Conservation (phyloP, 2,113 vertebrate genomes). For the Neotoma lepida region DNA sequence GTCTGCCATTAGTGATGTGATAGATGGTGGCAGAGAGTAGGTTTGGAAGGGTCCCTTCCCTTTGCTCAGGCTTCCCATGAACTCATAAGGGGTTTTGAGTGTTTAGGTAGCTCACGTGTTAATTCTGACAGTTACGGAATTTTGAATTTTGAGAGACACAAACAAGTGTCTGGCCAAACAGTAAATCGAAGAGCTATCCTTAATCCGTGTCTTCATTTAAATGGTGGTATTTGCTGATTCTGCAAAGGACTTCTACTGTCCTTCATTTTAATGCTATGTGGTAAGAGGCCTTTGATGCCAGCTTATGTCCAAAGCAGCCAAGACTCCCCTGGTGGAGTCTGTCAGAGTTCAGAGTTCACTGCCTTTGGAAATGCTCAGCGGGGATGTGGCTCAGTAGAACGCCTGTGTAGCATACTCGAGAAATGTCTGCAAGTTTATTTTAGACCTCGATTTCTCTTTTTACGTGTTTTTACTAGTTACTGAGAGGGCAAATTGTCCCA, state of each 20-base stretch:
- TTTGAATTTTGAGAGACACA: neutral
- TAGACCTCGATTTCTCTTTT: neutral
- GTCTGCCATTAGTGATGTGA: neutral
- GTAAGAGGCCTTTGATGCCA: slow-evolving; percentile 3
- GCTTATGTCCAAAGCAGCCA: neutral
- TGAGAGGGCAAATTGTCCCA: neutral
- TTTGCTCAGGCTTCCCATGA: neutral
- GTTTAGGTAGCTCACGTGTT: neutral
- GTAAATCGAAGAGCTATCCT: neutral
- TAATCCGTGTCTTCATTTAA: neutral
- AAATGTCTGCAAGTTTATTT: neutral
- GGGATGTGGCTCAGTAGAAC: neutral
- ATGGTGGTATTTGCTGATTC: slow-evolving; percentile 27
- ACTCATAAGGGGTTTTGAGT: neutral
- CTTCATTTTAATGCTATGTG: neutral
- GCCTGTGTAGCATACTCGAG: neutral
- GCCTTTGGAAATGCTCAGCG: neutral
- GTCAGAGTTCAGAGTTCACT: neutral
- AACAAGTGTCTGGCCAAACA: neutral
- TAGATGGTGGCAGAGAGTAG: neutral
- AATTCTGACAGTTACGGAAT: neutral
- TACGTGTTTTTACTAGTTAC: neutral
- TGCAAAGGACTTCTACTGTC: neutral
- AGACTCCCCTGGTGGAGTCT: neutral
- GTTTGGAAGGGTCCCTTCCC: neutral